Evolutionary conservation across 1,140 invertebrate genomes (phyloP).

Genomic region (Acromyrmex heyeri): DNA sequence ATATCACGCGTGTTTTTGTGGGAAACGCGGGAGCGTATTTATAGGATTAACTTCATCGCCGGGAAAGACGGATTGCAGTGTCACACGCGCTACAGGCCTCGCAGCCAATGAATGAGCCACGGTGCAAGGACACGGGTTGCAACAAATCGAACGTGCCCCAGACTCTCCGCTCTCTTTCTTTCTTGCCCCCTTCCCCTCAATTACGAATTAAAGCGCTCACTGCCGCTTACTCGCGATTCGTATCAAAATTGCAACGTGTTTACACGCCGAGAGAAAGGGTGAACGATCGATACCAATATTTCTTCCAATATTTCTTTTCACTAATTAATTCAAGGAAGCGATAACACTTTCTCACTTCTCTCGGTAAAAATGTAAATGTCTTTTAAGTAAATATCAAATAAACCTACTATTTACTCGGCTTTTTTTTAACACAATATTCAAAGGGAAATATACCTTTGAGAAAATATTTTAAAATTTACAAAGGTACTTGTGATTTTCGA

Average conservation of each 20-base stretch:
- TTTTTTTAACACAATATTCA: not conserved
- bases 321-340: slow-evolving; percentile 26
- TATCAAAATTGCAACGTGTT: slow-evolving; percentile 61
- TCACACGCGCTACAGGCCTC: slow-evolving; percentile 69
- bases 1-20: slow-evolving; percentile 45
- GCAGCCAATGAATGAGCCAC: slow-evolving; percentile 75
- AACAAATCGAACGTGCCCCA: slow-evolving; percentile 75
- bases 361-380: slow-evolving; percentile 2
- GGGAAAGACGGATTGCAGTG: slow-evolving; percentile 69
- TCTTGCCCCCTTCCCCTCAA: slow-evolving; percentile 54
- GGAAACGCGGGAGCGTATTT: slow-evolving; percentile 73
- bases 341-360: slow-evolving; percentile 5
- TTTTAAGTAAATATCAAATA: not conserved
- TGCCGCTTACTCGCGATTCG: slow-evolving; percentile 74
- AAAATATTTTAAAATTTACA: not conserved
- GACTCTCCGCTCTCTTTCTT: slow-evolving; percentile 80
- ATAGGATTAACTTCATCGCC: slow-evolving; percentile 74
- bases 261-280: slow-evolving; percentile 50
- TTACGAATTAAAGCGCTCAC: slow-evolving; percentile 72
- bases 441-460: not conserved
- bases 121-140: slow-evolving; percentile 73
- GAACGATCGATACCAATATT: slow-evolving; percentile 2
- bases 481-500: not conserved
- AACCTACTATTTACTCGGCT: not conserved
- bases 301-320: slow-evolving; percentile 6